Evolutionary conservation across 2,113 vertebrate genomes (phyloP), one percentile per base, ranked within the genome.

Genomic region (Salvelinus fontinalis): DNA sequence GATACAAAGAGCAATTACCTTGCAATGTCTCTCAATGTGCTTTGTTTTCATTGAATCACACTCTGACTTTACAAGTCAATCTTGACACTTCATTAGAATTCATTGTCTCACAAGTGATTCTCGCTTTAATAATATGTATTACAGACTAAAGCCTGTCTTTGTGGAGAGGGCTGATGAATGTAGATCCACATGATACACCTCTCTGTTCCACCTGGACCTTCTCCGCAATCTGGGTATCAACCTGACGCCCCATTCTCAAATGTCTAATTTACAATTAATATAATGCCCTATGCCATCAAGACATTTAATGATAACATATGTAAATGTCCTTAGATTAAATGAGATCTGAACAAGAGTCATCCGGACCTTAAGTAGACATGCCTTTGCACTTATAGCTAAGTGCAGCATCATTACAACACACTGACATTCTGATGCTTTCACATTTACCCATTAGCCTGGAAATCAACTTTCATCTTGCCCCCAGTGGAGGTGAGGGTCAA

Each of bases 221-320:
- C 24, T 54, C 2, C 11, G 26, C 22, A 39, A 22, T 66, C 24
- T 39, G 60, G 31, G 7, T 59, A 1, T 51, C 26, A 67, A 31
- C 20, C 39, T 22, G 14, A 77, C 26, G 3, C 11, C 22, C 71
- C 62, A 65, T 48, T 60, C 49, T 48, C 18, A 77, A 68, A 78
- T 71, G 39, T 2, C 48, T 34, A 5, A 71, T 77, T 75, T 59
- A 14, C 7, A 75, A 70, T 79, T 69, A 0, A 78, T 20, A 75
- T 57, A 7, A n/a, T 78, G 18, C 24, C 57, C 39, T 74, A 8
- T 79, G 3, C 76, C 51, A 57, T 57, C 4, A 26, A 74, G 31
- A 76, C 22, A 74, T 73, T 74, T 68, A 14, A n/a, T 24, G 11
- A 59, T 59, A 75, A 57, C 72, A 18, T 48, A 26, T 24, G 29